Evolutionary conservation across 2,888 invertebrate genomes (phyloP), one percentile per base, ranked within the genome.

Genomic region (Lepeophtheirus nordmannii): DNA sequence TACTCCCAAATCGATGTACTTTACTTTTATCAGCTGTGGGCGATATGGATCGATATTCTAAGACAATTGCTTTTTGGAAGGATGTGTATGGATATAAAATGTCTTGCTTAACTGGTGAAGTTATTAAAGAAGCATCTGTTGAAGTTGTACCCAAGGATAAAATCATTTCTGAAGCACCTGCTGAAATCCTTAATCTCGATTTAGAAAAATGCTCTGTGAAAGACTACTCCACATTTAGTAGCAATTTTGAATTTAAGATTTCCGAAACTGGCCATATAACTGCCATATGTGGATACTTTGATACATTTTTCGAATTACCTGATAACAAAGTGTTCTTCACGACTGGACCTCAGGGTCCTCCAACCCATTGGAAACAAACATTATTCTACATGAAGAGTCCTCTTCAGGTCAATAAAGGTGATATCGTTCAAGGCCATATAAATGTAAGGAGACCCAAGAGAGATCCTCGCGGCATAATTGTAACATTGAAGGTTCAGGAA

Each of bases 361-460:
- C 82, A 23, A 94, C 94, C 0, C 94, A 94, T 78, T 94, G 94
- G 94, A 90, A 92, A 74, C 94, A 94, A 75, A 91, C 91, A 0
- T 81, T 91, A 1, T 90, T 93, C 75, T 86, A 87, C 72, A 79
- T 94, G 14, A 85, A 83, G 69, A 81, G 86, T 70, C 83, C 86
- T 40, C 80, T 86, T 60, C 75, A 80, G 61, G 82, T 90, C 0
- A 83, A 83, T 69, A 77, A 82, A 76, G 89, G 86, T 9, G 57
- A 65, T 22, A 12, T 62, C 39, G 3, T 62, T 20, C 8, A 38
- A 11, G 62, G 62, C 20, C 17, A 17, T 17, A 62, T 62, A 10
- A 20, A 14, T 14, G 62, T 62, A 12, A 7, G 20, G 10, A 38
- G 62, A 2, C 62, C 62, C n/a, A n/a, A 17, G 10, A 62, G 40